Evolutionary conservation across 2,113 vertebrate species (phyloP).

Genomic region (Centrocercus urophasianus): DNA sequence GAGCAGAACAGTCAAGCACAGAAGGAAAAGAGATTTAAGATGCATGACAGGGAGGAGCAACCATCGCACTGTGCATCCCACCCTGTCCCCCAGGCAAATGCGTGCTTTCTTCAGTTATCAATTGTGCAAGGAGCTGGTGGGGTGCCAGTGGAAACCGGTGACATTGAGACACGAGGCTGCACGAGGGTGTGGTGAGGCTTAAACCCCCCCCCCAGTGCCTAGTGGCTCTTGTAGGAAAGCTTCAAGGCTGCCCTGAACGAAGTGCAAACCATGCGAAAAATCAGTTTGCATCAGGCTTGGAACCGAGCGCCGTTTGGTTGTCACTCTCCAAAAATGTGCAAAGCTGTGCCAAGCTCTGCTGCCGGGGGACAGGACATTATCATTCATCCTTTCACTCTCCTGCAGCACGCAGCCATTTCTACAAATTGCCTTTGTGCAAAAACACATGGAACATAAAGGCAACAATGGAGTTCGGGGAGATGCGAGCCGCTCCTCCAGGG

Average conservation of each 20-base stretch:
- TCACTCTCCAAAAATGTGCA: background rate
- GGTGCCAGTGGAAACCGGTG: background rate
- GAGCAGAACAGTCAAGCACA: background rate
- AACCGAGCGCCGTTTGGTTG: background rate
- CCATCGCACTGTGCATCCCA: background rate
- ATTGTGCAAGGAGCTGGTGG: background rate
- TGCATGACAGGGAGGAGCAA: fast-evolving
- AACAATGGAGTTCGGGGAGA: background rate
- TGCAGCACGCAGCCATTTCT: fast-evolving
- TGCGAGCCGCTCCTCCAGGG: background rate
- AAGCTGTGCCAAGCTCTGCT: background rate
- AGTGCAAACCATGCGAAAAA: background rate
- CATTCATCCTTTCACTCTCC: background rate
- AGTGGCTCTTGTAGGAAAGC: no score
- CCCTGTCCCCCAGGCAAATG: background rate
- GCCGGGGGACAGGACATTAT: background rate
- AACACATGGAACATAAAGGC: background rate
- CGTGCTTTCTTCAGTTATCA: fast-evolving
- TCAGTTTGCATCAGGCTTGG: background rate
- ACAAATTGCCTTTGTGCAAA: background rate
- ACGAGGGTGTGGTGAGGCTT: background rate
- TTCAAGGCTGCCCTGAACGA: background rate
- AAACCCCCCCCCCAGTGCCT: background rate
- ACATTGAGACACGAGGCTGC: fast-evolving
- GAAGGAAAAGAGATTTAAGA: background rate